Evolutionary conservation across 2,888 invertebrate species (phyloP), one percentile per base, ranked within the genome.

Genomic region (Lepidocyrtinus sp.): DNA sequence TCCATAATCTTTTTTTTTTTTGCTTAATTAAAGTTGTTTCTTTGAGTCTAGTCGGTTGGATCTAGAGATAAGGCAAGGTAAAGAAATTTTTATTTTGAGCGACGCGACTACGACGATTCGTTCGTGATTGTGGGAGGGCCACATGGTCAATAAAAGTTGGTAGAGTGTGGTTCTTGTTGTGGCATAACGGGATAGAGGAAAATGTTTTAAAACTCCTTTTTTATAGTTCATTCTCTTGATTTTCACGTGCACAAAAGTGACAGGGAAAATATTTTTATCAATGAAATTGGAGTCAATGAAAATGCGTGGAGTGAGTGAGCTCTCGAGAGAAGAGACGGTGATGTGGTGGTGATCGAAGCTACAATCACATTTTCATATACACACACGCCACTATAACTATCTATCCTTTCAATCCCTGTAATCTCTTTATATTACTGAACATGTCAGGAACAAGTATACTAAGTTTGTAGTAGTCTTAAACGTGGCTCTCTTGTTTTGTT

Each of bases 61-160:
- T 50, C n/a, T 5, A 15, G 50, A 50, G 50, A 50, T 50, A 50
- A 50, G 50, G 50, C 50, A 50, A 50, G 50, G 50, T 50, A 50
- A 50, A 50, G 50, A 17, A 50, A 50, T 50, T 50, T 50, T 50
- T 50, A 50, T n/a, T n/a, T n/a, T 50, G 12, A 50, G 50, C 50
- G 50, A 50, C 50, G 50, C n/a, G n/a, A n/a, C n/a, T n/a, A n/a
- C 50, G 50, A 50, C 17, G n/a, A 50, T 50, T 50, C 50, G 50
- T 50, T 50, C 50, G 50, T 50, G 50, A 50, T 50, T 50, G 50
- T 50, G 50, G 50, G 50, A 50, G 50, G 50, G 50, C 50, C 50
- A 50, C 50, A 50, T 50, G 50, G 50, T 50, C 50, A 50, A 50
- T 50, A 50, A 50, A 17, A n/a, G 50, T 50, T 15, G 50, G 12